phyloP scores from a whole-genome alignment of 2,888 invertebrate genomes.

The Parascotia fuliginaria region DNA sequence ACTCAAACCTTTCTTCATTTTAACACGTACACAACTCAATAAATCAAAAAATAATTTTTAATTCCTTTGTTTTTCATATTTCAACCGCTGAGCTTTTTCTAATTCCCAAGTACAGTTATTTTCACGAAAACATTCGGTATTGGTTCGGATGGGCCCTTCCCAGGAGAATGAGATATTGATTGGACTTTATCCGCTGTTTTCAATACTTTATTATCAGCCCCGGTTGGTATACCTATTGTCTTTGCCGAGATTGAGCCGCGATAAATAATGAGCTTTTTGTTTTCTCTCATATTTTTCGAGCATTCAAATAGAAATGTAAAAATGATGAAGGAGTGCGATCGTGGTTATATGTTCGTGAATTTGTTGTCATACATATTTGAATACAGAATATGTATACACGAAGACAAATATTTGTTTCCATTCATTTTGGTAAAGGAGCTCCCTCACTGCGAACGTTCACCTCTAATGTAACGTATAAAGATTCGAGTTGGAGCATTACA shows the following conservation, averaged over 20 bases:
- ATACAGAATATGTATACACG: not conserved
- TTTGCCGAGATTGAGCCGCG: constrained; percentile 52
- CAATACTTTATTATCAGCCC: constrained; percentile 71
- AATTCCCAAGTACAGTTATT: constrained; percentile 18
- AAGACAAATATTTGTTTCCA: not conserved
- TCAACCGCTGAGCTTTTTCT: constrained; percentile 1
- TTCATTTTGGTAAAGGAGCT: not conserved
- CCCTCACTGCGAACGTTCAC: too few species aligned
- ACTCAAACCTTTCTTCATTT: not conserved
- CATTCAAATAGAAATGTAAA: constrained; percentile 28
- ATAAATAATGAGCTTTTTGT: constrained; percentile 45
- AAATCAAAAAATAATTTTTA: not conserved
- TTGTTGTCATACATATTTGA: not conserved
- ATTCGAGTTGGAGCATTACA: too few species aligned
- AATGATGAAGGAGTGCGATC: constrained; percentile 21
- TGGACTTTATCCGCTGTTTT: constrained; percentile 71
- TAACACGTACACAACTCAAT: not conserved
- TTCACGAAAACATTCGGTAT: constrained; percentile 12
- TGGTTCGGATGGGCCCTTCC: constrained; percentile 38
- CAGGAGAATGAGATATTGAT: constrained; percentile 68
- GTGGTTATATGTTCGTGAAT: constrained; percentile 15
- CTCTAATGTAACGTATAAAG: too few species aligned
- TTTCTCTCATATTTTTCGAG: constrained; percentile 30
- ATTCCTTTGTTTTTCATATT: not conserved
- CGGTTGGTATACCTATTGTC: constrained; percentile 55